Evolutionary conservation across 2,888 invertebrate species (phyloP), one percentile per base, ranked within the genome.

Genomic region (Timema cristinae): DNA sequence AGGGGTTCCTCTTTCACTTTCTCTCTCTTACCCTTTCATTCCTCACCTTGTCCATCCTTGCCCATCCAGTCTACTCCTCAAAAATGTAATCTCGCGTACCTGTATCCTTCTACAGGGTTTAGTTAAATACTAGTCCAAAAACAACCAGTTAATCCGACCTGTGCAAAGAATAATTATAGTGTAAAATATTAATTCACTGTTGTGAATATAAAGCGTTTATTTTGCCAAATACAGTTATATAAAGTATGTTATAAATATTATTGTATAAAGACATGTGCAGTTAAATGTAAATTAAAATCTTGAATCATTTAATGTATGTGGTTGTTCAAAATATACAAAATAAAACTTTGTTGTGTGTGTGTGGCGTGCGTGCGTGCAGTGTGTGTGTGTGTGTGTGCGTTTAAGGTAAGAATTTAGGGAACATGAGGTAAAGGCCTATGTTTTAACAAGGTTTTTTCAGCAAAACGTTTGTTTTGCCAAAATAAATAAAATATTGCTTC

Each of bases 161-260:
- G 32, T 69, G 69, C 61, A 59, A 69, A 63, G 32, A 69, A 50
- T 10, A 63, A 5, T 56, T 56, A 7, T 56, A 56, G 2, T 11
- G n/a, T 56, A 54, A 63, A 63, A 63, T 63, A 69, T 7, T 50
- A 63, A 69, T 63, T 63, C 10, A 68, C 16, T 48, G 61, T 68
- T 56, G 67, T 56, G 61, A 70, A 67, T 72, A 70, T 32, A 71
- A 72, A 72, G 73, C 72, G 72, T 73, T 72, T 73, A 73, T 73
- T 73, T 73, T 73, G 72, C 73, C 73, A 73, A 73, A 71, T 51
- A 51, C 13, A 68, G 54, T 11, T 52, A 52, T 52, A 51, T 63
- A 71, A 71, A 67, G 51, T 71, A 71, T n/a, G 67, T 71, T 67
- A 61, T 71, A 71, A n/a, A 56, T 67, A 67, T 71, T 52, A 71